Evolutionary conservation across 2,888 invertebrate genomes (phyloP).

Genomic region (Sphaeridia pumilis): DNA sequence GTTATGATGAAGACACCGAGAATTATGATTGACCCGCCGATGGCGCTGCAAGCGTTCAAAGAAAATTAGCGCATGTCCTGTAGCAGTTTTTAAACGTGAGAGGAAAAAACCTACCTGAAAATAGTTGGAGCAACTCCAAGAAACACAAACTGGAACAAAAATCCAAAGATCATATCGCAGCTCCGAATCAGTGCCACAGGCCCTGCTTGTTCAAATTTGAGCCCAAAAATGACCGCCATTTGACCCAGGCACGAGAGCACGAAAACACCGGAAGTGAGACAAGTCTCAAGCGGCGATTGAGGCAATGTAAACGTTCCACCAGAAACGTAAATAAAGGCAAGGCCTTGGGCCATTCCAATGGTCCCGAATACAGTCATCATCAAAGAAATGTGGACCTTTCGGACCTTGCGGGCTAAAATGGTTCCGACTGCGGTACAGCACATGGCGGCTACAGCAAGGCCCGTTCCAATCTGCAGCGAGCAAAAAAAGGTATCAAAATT

Average conservation of each 20-base stretch:
- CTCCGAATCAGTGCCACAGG: conserved; percentile 81
- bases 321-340: conserved; percentile 19
- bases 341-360: conserved; percentile 28
- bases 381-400: conserved; percentile 31
- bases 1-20: conserved; percentile 71
- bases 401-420: conserved; percentile 31
- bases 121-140: conserved; percentile 25
- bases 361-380: conserved; percentile 31
- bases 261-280: conserved; percentile 45
- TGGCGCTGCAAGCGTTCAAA: conserved; percentile 61
- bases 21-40: conserved; percentile 69
- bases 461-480: conserved; percentile 35
- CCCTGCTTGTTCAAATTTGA: conserved; percentile 82
- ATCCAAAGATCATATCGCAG: conserved; percentile 72
- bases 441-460: conserved; percentile 26
- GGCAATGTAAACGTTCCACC: conserved; percentile 20
- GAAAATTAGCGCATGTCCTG: no score
- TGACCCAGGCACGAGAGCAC: conserved; percentile 78
- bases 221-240: conserved; percentile 69
- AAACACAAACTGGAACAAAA: conserved; percentile 30
- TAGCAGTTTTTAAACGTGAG: not conserved
- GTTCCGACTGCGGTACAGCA: conserved; percentile 30
- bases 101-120: conserved; percentile 18
- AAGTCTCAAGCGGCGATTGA: conserved; percentile 12
- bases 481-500: not conserved